Base-by-base conservation (phyloP, 1,140 invertebrate species). In the Temnothorax nylanderi region DNA sequence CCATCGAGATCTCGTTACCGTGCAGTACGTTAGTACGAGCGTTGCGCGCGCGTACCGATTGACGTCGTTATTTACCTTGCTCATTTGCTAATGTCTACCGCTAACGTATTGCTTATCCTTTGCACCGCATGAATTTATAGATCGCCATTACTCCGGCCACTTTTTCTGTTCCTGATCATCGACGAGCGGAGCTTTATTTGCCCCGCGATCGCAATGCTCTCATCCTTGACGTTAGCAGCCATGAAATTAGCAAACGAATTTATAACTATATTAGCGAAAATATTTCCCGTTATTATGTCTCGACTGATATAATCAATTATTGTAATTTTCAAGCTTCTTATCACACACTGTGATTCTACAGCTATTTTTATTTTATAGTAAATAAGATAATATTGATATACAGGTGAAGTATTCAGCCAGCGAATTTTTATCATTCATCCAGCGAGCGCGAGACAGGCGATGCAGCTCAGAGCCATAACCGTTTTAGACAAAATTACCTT, bases 41-140 rank as follows among this genome's bases (percentile, higher is more conserved):
- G 21, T 49, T n/a, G 78, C 47, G 21, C 49, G 62, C 74, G 54
- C 75, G 60, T 64, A 49, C 58, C 62, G 69, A 84, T 84, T 84
- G 80, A 75, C 69, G 69, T 74, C 51, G 80, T 84, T 84, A 84
- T 84, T 84, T 84, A 84, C 69, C 71, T 47, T 84, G 37, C 80
- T 74, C 54, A 74, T 75, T 74, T 75, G 69, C 80, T 84, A 84
- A 84, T 84, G 80, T 84, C 80, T 47, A 47, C 80, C 69, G 41
- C 69, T 84, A 84, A 84, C 80, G 54, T 75, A 75, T 84, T 62
- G 41, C 80, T 44, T 44, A 60, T 84, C 26, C 54, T 60, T 84
- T 71, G 69, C 80, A 26, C 51, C 67, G 65, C n/a, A 47, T 84
- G 54, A 75, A 84, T 84, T 84, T 75, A 84, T 84, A 75, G 80